Conservation (phyloP, 2,797 vertebrate genomes). For the Melanotaenia pygmaea region DNA sequence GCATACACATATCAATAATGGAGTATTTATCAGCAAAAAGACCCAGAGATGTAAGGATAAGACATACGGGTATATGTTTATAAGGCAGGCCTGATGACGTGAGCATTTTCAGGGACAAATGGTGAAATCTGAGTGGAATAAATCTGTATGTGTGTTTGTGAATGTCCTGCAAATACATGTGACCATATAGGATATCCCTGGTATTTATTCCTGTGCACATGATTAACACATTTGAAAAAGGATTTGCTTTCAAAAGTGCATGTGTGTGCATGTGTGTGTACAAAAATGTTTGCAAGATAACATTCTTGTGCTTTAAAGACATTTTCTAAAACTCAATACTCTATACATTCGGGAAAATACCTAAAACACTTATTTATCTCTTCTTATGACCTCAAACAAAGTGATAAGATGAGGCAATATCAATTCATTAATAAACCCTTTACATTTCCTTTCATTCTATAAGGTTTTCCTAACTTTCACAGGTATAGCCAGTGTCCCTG, state of each 20-base stretch:
- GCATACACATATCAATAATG: background rate
- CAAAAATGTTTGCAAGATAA: background rate
- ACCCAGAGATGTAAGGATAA: slow-evolving; percentile 14
- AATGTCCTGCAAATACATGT: background rate
- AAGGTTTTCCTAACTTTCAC: background rate
- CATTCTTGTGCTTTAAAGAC: background rate
- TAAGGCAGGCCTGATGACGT: slow-evolving; percentile 19
- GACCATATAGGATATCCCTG: slow-evolving; percentile 11
- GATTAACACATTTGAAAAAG: background rate
- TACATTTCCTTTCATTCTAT: background rate
- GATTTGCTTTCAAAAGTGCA: background rate
- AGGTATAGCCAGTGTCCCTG: slow-evolving; percentile 40
- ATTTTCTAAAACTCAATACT: background rate
- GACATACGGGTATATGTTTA: slow-evolving; percentile 10
- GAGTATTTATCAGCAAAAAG: slow-evolving; percentile 24
- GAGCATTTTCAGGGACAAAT: slow-evolving; percentile 40
- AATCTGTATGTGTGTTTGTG: slow-evolving; percentile 1
- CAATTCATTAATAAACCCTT: background rate
- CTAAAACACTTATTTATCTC: background rate
- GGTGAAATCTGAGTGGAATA: slow-evolving; percentile 14
- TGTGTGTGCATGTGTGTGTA: background rate
- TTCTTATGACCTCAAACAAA: background rate
- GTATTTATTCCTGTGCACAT: slow-evolving; percentile 7
- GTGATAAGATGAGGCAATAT: background rate
- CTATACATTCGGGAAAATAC: background rate